Conservation (phyloP, 1,140 invertebrate species). For the Periplaneta americana region DNA sequence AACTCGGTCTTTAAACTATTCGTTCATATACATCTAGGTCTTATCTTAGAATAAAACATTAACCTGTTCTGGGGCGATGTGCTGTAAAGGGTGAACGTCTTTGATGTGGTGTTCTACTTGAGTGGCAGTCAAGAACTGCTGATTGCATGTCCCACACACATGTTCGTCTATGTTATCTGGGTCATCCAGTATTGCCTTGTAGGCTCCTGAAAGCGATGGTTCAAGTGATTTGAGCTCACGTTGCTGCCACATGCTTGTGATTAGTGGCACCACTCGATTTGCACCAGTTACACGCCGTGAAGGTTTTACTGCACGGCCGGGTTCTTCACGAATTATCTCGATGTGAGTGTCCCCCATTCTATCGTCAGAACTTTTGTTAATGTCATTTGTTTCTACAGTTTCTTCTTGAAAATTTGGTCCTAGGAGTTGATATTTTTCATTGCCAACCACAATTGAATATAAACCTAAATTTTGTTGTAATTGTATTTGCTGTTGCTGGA, state of each 20-base stretch:
- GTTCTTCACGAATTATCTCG: constrained; percentile 4
- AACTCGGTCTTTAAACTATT: too few species aligned
- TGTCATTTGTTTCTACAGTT: neutral
- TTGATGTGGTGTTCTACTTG: constrained; percentile 3
- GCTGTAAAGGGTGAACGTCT: neutral
- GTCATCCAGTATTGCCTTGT: constrained; percentile 1
- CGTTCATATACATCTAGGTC: too few species aligned
- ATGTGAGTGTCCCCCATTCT: neutral
- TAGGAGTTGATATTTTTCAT: neutral
- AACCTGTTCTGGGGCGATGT: neutral
- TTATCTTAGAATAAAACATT: too few species aligned
- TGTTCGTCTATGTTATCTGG: neutral
- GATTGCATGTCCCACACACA: neutral
- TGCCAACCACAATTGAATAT: neutral
- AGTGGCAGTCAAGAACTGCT: neutral
- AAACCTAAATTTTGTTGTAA: neutral
- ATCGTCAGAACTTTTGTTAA: neutral
- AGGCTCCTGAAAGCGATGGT: neutral
- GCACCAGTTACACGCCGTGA: constrained; percentile 1
- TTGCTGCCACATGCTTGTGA: constrained; percentile 2
- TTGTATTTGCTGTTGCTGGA: neutral
- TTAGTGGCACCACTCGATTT: constrained; percentile 5
- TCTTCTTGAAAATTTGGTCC: neutral
- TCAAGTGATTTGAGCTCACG: neutral
- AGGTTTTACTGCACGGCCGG: neutral